Percentiles rank a stretch among this genome's conserved stretches.
These are phyloP conservation scores for Crocodylus rhombifer DNA, from an alignment of 2,797 vertebrate species.

Conservation along the genomic window DNA sequence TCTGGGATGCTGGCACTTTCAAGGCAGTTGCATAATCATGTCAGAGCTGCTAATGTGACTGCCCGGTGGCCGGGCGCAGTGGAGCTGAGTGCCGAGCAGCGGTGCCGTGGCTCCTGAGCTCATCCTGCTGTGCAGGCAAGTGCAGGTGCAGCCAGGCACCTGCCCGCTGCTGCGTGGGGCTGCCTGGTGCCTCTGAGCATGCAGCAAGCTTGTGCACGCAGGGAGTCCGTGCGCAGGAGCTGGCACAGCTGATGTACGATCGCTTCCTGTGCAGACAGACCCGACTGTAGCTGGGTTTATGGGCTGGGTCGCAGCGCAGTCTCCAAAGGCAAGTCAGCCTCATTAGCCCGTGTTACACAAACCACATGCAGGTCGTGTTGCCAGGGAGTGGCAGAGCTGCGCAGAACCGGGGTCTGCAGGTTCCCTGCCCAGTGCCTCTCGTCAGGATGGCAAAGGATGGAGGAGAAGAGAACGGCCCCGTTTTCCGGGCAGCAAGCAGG, in stretches of 20 bases:
- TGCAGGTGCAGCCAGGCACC: neutral
- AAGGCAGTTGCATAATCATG: too few species aligned
- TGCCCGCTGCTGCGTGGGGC: neutral
- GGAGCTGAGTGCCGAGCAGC: too few species aligned
- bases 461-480: neutral
- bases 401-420: conserved; percentile 11
- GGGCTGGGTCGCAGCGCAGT: conserved; percentile 30
- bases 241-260: neutral
- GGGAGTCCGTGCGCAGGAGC: neutral
- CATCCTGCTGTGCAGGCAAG: too few species aligned
- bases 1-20: too few species aligned
- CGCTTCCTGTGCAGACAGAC: neutral
- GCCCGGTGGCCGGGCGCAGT: too few species aligned
- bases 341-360: conserved; percentile 39
- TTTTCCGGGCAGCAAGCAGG: neutral
- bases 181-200: neutral
- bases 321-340: conserved; percentile 36
- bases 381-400: conserved; percentile 32
- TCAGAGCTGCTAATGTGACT: too few species aligned
- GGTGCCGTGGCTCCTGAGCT: too few species aligned
- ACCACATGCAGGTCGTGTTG: neutral
- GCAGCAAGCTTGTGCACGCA: fast-evolving
- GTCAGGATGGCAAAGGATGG: neutral
- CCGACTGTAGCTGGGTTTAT: conserved; percentile 18
- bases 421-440: neutral